A percentile compares a stretch with the other conserved stretches of the same genome.
Evolutionary conservation across 1,140 invertebrate species (phyloP).

Genomic region (Drosophila mauritiana): DNA sequence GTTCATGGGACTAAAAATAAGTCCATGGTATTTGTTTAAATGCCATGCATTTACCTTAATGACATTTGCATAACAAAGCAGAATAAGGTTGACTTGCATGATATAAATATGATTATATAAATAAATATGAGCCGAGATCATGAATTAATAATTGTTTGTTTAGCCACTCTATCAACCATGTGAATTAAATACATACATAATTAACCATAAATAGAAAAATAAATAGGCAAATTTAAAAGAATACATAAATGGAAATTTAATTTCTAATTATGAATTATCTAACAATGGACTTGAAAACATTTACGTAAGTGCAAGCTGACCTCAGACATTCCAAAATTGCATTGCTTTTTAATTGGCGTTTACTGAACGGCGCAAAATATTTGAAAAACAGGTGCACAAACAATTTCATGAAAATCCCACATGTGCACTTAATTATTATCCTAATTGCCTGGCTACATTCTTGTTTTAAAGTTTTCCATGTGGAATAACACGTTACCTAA

Average conservation of each 20-base stretch:
- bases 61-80: background rate
- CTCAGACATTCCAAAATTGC: background rate
- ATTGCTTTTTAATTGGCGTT: slow-evolving; percentile 5
- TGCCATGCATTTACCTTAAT: background rate
- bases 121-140: too few relatives aligned
- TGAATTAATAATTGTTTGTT: too few relatives aligned
- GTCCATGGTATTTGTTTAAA: background rate
- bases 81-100: too few relatives aligned
- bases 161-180: too few relatives aligned
- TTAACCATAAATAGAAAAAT: too few relatives aligned
- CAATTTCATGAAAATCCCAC: slow-evolving; percentile 4
- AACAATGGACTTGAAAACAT: too few relatives aligned
- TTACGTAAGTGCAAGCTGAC: background rate
- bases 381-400: slow-evolving; percentile 11
- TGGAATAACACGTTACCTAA: slow-evolving; percentile 7
- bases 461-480: slow-evolving; percentile 3
- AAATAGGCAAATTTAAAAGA: too few relatives aligned
- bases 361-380: slow-evolving; percentile 11
- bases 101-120: too few relatives aligned
- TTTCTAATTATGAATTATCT: too few relatives aligned
- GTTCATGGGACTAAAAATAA: background rate
- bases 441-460: background rate
- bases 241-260: too few relatives aligned
- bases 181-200: too few relatives aligned
- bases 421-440: slow-evolving; percentile 9